Conservation (phyloP, 2,797 vertebrate genomes). For the Apogon talboti region DNA sequence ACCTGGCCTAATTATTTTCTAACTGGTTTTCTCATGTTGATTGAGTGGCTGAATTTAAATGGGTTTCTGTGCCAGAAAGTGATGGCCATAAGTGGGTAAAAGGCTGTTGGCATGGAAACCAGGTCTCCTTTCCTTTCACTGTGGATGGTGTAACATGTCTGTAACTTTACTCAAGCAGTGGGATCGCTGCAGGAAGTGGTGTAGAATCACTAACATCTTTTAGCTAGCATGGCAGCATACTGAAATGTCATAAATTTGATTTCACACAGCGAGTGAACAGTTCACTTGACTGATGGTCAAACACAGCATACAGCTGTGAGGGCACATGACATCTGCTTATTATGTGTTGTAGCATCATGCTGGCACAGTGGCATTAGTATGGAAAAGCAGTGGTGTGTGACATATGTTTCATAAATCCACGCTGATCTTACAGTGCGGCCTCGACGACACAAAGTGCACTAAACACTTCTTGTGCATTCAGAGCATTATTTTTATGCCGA, state of each 20-base stretch:
- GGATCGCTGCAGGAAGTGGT: constrained; percentile 34
- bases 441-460: neutral
- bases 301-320: constrained; percentile 35
- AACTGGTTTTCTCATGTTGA: constrained; percentile 72
- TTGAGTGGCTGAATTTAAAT: constrained; percentile 76
- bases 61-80: constrained; percentile 75
- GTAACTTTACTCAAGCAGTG: constrained; percentile 59
- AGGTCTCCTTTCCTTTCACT: constrained; percentile 51
- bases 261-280: constrained; percentile 8
- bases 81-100: constrained; percentile 73
- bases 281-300: constrained; percentile 34
- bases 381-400: constrained; percentile 31
- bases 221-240: constrained; percentile 15
- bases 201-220: constrained; percentile 35
- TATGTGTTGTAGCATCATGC: constrained; percentile 42
- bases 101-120: constrained; percentile 84
- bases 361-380: constrained; percentile 33
- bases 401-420: constrained; percentile 38
- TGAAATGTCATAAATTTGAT: constrained; percentile 18
- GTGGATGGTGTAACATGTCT: constrained; percentile 67
- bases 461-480: neutral
- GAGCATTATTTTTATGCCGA: constrained; percentile 6
- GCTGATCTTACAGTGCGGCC: constrained; percentile 29
- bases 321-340: constrained; percentile 17
- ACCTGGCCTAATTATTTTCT: constrained; percentile 70